Evolutionary conservation across 1,140 invertebrate genomes (phyloP).

Genomic region (Drosophila pachea): DNA sequence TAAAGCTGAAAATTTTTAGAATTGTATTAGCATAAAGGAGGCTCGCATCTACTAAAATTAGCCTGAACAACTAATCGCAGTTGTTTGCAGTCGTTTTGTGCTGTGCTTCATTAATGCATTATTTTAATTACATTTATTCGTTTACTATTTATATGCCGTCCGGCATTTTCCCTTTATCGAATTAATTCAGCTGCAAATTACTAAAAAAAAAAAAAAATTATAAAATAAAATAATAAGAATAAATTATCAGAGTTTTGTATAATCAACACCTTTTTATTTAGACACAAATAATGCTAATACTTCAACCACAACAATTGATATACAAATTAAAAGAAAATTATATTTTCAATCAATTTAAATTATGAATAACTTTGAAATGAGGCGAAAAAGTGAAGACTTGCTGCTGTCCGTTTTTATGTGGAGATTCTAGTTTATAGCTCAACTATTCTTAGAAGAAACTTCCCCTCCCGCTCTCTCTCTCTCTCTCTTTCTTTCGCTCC

Average conservation of each 20-base stretch:
- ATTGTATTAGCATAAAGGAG: constrained; percentile 11
- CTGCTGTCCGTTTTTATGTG: constrained; percentile 49
- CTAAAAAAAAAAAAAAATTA: background rate
- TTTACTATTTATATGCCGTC: constrained; percentile 43
- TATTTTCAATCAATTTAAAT: background rate
- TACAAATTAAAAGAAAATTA: background rate
- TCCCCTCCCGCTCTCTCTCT: no score
- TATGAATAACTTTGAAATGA: background rate
- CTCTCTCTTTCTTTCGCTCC: no score
- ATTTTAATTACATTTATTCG: constrained; percentile 4
- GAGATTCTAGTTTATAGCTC: constrained; percentile 24
- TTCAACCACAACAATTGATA: background rate
- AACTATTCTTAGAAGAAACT: background rate
- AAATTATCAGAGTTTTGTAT: no score
- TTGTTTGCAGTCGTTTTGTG: no score
- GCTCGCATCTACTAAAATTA: background rate
- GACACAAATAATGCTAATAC: no score
- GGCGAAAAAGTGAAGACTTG: constrained; percentile 24
- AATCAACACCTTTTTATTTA: no score
- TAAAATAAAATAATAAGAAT: background rate
- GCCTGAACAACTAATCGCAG: no score
- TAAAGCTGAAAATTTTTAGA: constrained; percentile 33
- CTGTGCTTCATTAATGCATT: background rate
- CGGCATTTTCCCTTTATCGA: background rate
- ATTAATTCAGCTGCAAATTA: constrained; percentile 47